Evolutionary conservation across 1,140 invertebrate species (phyloP).

Genomic region (Drosophila yakuba): DNA sequence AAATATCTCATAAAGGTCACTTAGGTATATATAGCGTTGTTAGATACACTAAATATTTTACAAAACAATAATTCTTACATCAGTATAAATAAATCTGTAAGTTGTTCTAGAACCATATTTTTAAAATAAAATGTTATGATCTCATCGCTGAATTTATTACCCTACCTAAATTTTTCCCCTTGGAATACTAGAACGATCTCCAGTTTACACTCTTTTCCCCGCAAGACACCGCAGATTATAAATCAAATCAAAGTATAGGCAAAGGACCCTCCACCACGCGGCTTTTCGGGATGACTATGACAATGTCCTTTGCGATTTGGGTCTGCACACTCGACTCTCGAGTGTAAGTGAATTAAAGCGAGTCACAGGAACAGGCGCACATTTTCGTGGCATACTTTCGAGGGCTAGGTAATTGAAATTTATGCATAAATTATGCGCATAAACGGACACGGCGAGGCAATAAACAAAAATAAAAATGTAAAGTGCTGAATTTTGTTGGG

Average conservation of each 20-base stretch:
- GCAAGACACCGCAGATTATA: constrained; percentile 20
- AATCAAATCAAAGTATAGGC: constrained; percentile 33
- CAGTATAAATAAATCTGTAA: not conserved
- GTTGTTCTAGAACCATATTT: too few relatives aligned
- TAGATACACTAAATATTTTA: not conserved
- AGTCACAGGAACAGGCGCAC: constrained; percentile 32
- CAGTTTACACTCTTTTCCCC: not conserved
- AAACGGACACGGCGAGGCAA: constrained; percentile 75
- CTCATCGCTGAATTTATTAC: not conserved
- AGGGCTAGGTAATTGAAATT: constrained; percentile 72
- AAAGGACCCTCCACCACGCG: not conserved
- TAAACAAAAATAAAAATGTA: constrained; percentile 73
- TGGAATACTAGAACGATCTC: not conserved
- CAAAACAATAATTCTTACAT: too few relatives aligned
- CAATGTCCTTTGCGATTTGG: constrained; percentile 13
- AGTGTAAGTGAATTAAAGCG: constrained; percentile 64
- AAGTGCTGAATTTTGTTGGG: constrained; percentile 14
- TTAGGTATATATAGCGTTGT: too few relatives aligned
- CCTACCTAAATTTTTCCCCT: not conserved
- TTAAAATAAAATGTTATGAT: too few relatives aligned
- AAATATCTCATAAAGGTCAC: too few relatives aligned
- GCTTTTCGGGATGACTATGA: constrained; percentile 20
- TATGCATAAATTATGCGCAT: constrained; percentile 83
- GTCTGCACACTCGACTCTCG: constrained; percentile 16
- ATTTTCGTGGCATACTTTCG: constrained; percentile 54